These are phyloP conservation scores for Galendromus occidentalis DNA, from an alignment of 1,140 invertebrate genomes.

Conservation along the genomic window DNA sequence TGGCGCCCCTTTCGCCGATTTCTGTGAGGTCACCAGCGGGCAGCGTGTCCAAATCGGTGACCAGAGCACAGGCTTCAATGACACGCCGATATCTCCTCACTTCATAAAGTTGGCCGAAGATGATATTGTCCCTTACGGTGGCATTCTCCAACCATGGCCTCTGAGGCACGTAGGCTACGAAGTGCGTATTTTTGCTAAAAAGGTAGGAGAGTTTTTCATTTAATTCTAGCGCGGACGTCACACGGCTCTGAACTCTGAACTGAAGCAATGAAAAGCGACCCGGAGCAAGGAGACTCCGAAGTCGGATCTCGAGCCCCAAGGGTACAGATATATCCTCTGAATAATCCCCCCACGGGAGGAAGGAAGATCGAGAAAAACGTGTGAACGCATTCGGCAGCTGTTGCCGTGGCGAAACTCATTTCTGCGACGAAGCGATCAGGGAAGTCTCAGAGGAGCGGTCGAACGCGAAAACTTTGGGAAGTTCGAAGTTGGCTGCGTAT, in stretches of 20 bases:
- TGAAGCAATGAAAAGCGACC: background rate
- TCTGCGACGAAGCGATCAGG: too few relatives aligned
- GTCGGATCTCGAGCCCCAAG: too few relatives aligned
- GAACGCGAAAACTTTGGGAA: too few relatives aligned
- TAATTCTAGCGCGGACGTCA: background rate
- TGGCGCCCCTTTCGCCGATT: conserved; percentile 47
- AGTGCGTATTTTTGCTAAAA: conserved; percentile 27
- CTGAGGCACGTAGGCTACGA: conserved; percentile 53
- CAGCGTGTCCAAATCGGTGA: conserved; percentile 42
- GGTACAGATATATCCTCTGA: too few relatives aligned
- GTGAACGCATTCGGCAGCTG: too few relatives aligned
- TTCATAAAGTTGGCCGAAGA: conserved; percentile 48
- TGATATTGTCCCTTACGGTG: conserved; percentile 55
- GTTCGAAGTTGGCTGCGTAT: background rate
- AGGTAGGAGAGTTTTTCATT: background rate
- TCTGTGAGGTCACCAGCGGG: conserved; percentile 41
- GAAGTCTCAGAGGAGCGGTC: too few relatives aligned
- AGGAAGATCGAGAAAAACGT: too few relatives aligned
- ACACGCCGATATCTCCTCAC: conserved; percentile 32
- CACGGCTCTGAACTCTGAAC: background rate
- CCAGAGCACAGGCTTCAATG: conserved; percentile 45
- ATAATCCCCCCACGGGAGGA: too few relatives aligned
- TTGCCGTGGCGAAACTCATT: too few relatives aligned
- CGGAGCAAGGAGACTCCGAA: background rate
- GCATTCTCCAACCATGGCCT: conserved; percentile 62